A percentile compares a stretch with the other conserved stretches of the same genome.
These are phyloP conservation scores for Xanthia togata DNA, from an alignment of 2,888 invertebrate species.

Conservation along the genomic window DNA sequence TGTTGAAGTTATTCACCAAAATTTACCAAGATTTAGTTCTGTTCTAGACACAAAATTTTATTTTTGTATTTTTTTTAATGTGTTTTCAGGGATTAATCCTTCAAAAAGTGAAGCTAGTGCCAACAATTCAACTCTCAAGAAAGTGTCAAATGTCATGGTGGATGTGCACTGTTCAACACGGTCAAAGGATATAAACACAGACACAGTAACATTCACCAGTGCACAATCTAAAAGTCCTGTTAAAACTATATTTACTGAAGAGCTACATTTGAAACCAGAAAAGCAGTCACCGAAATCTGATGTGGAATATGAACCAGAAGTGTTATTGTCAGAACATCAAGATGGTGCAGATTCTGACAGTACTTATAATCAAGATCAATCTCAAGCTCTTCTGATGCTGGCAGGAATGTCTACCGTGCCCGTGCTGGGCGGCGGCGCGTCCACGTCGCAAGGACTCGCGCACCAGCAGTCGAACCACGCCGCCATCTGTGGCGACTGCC, in stretches of 20 bases:
- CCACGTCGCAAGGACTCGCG: conserved; percentile 83
- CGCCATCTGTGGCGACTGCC: conserved; percentile 91
- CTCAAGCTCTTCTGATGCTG: conserved; percentile 82
- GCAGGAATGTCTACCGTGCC: conserved; percentile 85
- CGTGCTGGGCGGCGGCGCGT: conserved; percentile 79
- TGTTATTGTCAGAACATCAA: conserved; percentile 86
- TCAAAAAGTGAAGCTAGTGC: conserved; percentile 83
- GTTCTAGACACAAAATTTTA: not conserved
- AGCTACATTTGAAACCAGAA: conserved; percentile 83
- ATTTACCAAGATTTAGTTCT: not conserved
- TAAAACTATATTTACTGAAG: conserved; percentile 78
- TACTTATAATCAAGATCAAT: conserved; percentile 81
- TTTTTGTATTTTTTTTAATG: not conserved
- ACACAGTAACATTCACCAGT: conserved; percentile 76
- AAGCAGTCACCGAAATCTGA: conserved; percentile 87
- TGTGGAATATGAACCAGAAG: conserved; percentile 87
- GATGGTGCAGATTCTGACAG: conserved; percentile 82
- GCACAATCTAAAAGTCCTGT: conserved; percentile 81
- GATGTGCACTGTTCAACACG: conserved; percentile 77
- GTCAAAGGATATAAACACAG: conserved; percentile 80
- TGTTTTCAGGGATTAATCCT: conserved; percentile 84
- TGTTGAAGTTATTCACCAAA: conserved; percentile 11
- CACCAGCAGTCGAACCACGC: conserved; percentile 88
- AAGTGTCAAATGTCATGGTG: conserved; percentile 75
- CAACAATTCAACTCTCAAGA: conserved; percentile 80